Base-by-base conservation (phyloP, 2,888 invertebrate genomes). In the Glyphotaelius pellucidus region DNA sequence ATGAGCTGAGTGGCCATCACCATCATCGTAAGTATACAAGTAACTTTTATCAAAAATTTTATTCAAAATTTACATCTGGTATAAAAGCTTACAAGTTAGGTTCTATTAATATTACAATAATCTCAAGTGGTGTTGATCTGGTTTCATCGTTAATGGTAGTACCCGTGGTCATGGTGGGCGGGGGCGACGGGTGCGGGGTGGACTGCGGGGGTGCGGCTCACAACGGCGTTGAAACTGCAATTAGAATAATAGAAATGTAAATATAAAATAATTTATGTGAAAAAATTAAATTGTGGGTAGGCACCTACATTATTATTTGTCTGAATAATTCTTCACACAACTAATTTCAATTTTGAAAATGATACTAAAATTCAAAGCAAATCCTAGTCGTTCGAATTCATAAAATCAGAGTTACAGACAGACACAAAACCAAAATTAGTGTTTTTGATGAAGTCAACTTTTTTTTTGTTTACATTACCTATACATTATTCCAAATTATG, bases 191-290 rank as follows among this genome's bases (percentile, higher is more conserved):
- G 83, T 3, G 80, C 86, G 2, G 94, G 93, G 67, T 92, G 92
- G 84, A 86, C n/a, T 30, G 87, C 90, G 12, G 81, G 91, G n/a
- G 92, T 90, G 38, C 92, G 92, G 90, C 91, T 91, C 15, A 94
- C 93, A 9, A 93, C 93, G 32, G 95, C 95, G 93, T 94, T 94
- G 93, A 95, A 95, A 67, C 93, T 93, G 86, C 7, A 90, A 92
- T 83, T 7, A 42, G 12, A 25, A 67, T 25, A 9, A 25, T 2
- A 67, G 25, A 25, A 9, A n/a, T n/a, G 25, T 9, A 1, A 25
- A 67, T 67, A 9, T 42, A 2, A 42, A 42, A 42, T 42, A 42
- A 1, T 42, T 42, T 42, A 42, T 11, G 38, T 42, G 9, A 42
- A 12, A 12, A 42, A 12, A 42, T 42, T 42, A 42, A 12, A 42